Base-by-base conservation (phyloP, 2,888 invertebrate genomes). In the Aleiodes leptofemur region DNA sequence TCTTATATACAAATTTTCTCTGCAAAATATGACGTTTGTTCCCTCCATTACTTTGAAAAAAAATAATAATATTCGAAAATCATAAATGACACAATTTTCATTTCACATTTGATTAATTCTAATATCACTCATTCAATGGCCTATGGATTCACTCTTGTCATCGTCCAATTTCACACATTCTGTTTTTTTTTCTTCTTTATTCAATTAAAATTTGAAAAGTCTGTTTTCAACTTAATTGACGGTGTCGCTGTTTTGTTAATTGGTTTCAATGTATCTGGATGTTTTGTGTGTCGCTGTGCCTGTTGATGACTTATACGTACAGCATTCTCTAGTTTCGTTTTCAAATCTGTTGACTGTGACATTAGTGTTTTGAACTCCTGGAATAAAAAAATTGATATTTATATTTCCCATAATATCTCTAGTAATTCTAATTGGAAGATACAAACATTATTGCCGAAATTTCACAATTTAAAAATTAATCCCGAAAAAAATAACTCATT, bases 321-420 rank as follows among this genome's bases (percentile, higher is more conserved):
- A 0, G 98, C 98, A 73, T 93, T 93, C 90, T 98, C 98, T 72
- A 99, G 90, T 88, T 96, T 95, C 69, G 91, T 92, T 79, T 96
- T 94, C 73, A 98, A 90, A 74, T 96, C 95, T 0, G 93, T 91
- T 0, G 96, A 95, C 83, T 96, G 95, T 31, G 94, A 93, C 96
- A 98, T 97, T 83, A 98, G 92, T 13, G 94, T 93, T 86, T 97
- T 96, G 90, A 98, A 98, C 89, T 98, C 97, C 93, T 95, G 86
- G 4, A 88, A 89, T 72, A 69, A 61, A 68, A 29, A 11, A 34
- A 70, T 70, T 29, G 16, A 43, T 48, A 57, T 69, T 0, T 69
- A 77, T 74, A 51, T 66, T 29, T 16, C n/a, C 16, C 6, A 56
- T 14, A 13, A 38, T 0, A 23, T 23, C 23, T 23, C 23, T 23